Evolutionary conservation across 1,140 invertebrate species (phyloP).

Genomic region (Sitophilus oryzae): DNA sequence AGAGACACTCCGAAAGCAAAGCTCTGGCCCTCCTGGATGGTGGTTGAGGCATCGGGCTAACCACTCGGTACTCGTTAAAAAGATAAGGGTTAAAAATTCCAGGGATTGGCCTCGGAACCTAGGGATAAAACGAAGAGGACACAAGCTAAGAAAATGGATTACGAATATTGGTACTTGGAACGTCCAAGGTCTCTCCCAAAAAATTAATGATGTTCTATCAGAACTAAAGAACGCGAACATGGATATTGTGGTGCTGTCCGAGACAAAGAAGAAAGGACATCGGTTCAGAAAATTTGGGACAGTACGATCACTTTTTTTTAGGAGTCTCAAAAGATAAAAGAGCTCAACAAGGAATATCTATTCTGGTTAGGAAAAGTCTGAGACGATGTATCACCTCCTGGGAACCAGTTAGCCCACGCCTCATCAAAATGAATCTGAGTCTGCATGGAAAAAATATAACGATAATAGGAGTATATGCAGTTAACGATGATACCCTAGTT

Average conservation of each 20-base stretch:
- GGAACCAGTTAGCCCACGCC: too few species aligned
- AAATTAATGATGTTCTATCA: constrained; percentile 2
- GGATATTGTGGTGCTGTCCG: constrained; percentile 2
- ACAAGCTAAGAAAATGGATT: constrained; percentile 11
- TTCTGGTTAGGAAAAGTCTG: too few species aligned
- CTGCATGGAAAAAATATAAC: too few species aligned
- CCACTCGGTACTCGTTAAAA: constrained; percentile 8
- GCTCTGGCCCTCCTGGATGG: constrained; percentile 9
- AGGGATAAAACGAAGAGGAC: neutral
- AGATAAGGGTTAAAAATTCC: constrained; percentile 1
- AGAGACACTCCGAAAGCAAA: neutral
- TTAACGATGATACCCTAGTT: too few species aligned
- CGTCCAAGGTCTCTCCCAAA: constrained; percentile 1
- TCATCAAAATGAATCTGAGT: too few species aligned
- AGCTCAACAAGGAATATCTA: too few species aligned
- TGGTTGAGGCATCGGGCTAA: constrained; percentile 10
- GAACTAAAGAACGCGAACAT: constrained; percentile 1
- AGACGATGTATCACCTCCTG: too few species aligned
- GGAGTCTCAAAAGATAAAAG: too few species aligned
- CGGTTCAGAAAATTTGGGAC: constrained; percentile 5
- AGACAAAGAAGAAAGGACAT: constrained; percentile 12
- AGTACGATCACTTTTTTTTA: constrained; percentile 1
- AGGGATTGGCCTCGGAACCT: too few species aligned
- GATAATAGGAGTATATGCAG: too few species aligned
- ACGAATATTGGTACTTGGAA: constrained; percentile 9